phyloP scores from a whole-genome alignment of 2,113 vertebrate genomes.

The Tylochromis polylepis region DNA sequence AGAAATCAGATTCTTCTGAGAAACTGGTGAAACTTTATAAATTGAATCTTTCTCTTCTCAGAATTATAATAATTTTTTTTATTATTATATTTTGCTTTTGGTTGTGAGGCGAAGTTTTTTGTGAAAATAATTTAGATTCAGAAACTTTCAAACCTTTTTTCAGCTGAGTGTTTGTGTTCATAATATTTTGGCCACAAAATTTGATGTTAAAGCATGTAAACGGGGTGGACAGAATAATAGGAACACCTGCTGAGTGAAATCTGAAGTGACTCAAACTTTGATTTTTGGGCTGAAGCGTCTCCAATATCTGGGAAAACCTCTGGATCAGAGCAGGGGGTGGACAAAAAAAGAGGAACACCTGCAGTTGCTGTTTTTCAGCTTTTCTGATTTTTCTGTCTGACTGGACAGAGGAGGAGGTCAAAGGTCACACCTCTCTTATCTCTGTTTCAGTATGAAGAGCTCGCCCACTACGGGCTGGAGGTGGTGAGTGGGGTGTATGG shows the following conservation, averaged over 20 bases:
- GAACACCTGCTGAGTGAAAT: background rate
- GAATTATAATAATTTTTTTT: background rate
- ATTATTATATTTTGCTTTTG: too few species aligned
- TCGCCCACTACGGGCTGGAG: slow-evolving; percentile 88
- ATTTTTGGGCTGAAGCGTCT: background rate
- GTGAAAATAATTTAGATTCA: too few species aligned
- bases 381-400: background rate
- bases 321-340: background rate
- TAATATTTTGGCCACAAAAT: background rate
- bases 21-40: background rate
- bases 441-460: slow-evolving; percentile 86
- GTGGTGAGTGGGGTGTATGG: slow-evolving; percentile 87
- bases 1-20: background rate
- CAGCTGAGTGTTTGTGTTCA: background rate
- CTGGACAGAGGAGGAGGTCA: background rate
- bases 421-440: background rate
- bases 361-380: background rate
- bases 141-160: background rate
- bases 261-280: background rate
- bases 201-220: background rate
- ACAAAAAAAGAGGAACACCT: background rate
- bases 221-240: background rate
- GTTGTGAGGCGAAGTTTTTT: accelerated
- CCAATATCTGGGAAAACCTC: background rate
- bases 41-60: background rate